Evolutionary conservation across 1,140 invertebrate genomes (phyloP).

Genomic region (Ganaspis sp.): DNA sequence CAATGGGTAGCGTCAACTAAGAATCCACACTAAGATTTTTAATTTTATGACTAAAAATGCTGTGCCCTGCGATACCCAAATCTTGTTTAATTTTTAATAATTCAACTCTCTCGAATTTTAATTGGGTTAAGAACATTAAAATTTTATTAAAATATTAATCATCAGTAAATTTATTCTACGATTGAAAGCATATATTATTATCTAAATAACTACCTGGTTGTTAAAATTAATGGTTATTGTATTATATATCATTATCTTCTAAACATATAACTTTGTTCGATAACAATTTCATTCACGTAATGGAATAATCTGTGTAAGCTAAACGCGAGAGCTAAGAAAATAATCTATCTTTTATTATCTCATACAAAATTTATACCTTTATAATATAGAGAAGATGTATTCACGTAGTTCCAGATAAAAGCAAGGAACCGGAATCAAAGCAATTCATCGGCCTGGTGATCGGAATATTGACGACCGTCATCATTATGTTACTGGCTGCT

Average conservation of each 20-base stretch:
- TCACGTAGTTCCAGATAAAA: slow-evolving; percentile 69
- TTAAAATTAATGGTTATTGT: too few species aligned
- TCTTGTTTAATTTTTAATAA: too few species aligned
- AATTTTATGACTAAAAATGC: too few species aligned
- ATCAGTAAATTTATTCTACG: too few species aligned
- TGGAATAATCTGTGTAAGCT: neutral
- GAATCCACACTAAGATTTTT: too few species aligned
- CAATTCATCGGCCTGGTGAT: slow-evolving; percentile 85
- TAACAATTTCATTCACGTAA: neutral
- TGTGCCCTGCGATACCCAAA: too few species aligned
- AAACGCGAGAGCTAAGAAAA: neutral
- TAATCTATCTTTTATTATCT: neutral
- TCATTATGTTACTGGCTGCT: slow-evolving; percentile 81
- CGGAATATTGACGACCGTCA: slow-evolving; percentile 85
- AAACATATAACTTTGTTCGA: neutral
- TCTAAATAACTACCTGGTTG: too few species aligned
- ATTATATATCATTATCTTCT: neutral
- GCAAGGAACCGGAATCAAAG: slow-evolving; percentile 76
- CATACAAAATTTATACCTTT: neutral
- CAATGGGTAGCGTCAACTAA: too few species aligned
- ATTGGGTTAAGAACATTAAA: too few species aligned
- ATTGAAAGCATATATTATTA: too few species aligned
- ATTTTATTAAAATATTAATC: too few species aligned
- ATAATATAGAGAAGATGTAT: neutral
- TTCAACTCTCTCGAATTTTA: too few species aligned